Evolutionary conservation across 2,888 invertebrate species (phyloP).

Genomic region (Cremastinae sp.): DNA sequence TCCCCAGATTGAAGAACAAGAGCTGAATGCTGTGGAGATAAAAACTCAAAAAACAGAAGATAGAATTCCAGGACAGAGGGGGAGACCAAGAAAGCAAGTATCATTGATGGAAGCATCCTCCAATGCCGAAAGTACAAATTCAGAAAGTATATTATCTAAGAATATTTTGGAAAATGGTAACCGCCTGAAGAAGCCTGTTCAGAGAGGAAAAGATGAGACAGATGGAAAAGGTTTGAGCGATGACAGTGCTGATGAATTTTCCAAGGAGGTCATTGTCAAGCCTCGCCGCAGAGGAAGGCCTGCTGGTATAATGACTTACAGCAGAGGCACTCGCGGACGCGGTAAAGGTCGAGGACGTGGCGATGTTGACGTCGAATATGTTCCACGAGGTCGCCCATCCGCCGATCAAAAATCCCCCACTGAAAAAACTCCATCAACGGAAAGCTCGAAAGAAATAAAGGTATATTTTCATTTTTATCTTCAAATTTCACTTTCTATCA

Average conservation of each 20-base stretch:
- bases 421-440: neutral
- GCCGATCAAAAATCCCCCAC: constrained; percentile 32
- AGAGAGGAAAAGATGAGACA: constrained; percentile 36
- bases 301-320: neutral
- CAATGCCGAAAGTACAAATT: no score
- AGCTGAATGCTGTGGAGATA: neutral
- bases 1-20: no score
- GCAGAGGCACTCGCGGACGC: neutral
- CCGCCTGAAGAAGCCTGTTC: constrained; percentile 42
- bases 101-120: neutral
- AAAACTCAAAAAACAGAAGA: neutral
- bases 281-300: constrained; percentile 35
- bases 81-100: constrained; percentile 24
- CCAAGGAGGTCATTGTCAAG: neutral
- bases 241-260: constrained; percentile 38
- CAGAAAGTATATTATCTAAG: neutral
- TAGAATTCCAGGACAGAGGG: constrained; percentile 11
- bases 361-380: constrained; percentile 63
- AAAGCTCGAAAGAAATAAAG: constrained; percentile 32
- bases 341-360: constrained; percentile 56
- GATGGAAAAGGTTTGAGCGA: constrained; percentile 60
- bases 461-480: constrained; percentile 16
- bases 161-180: neutral
- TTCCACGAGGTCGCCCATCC: constrained; percentile 48
- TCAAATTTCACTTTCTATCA: neutral